Conservation (phyloP, 2,113 vertebrate genomes). For the Helogale parvula region DNA sequence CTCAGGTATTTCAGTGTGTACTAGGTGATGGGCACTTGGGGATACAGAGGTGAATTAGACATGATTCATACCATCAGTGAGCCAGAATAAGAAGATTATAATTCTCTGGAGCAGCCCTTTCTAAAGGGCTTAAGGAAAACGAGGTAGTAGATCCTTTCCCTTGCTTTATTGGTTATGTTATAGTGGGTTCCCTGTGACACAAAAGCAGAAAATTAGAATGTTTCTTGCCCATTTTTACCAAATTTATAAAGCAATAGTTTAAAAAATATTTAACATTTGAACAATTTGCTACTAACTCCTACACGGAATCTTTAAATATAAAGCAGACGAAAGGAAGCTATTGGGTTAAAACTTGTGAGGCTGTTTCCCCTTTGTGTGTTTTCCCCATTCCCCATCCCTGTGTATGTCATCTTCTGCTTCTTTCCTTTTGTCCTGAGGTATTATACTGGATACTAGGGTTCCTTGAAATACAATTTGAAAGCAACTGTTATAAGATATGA, state of each 20-base stretch:
- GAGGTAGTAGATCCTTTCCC: neutral
- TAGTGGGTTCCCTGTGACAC: neutral
- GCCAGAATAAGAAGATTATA: neutral
- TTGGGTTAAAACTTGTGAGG: slow-evolving; percentile 16
- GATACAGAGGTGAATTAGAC: neutral
- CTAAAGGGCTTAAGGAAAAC: neutral
- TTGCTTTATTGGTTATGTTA: neutral
- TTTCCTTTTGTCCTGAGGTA: neutral
- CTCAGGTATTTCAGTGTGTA: neutral
- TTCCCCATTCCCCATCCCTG: neutral
- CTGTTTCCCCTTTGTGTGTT: neutral
- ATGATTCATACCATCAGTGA: neutral
- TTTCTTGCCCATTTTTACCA: neutral
- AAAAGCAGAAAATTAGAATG: slow-evolving; percentile 12
- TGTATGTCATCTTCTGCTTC: neutral
- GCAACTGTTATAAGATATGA: neutral
- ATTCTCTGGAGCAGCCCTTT: neutral
- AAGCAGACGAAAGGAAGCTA: neutral
- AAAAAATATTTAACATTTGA: neutral
- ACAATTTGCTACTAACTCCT: neutral
- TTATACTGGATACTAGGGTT: neutral
- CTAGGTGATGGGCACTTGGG: neutral
- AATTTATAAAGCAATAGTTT: slow-evolving; percentile 1
- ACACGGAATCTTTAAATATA: neutral
- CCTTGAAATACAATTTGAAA: slow-evolving; percentile 30